Evolutionary conservation across 2,113 vertebrate genomes (phyloP).

Genomic region (Gadus macrocephalus): DNA sequence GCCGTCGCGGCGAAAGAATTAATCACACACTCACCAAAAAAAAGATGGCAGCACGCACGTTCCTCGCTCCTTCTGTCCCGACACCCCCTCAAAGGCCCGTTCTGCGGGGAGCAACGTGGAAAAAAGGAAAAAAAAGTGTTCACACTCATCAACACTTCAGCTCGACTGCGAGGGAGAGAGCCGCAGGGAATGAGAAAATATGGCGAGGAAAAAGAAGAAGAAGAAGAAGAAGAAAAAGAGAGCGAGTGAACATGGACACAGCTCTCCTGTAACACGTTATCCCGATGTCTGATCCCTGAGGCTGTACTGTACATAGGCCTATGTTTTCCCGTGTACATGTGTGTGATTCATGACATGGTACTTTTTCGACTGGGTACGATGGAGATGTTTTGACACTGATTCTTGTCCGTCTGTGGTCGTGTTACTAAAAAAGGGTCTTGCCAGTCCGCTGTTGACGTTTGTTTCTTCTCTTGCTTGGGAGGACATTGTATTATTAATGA

Average conservation of each 20-base stretch:
- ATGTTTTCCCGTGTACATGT: constrained; percentile 35
- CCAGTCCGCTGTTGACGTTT: constrained; percentile 17
- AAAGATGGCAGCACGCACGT: constrained; percentile 20
- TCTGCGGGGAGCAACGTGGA: constrained; percentile 22
- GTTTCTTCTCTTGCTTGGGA: constrained; percentile 13
- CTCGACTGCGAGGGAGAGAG: constrained; percentile 15
- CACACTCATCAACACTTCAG: constrained; percentile 50
- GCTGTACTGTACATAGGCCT: constrained; percentile 25
- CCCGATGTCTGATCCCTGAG: constrained; percentile 18
- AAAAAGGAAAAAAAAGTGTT: constrained; percentile 42
- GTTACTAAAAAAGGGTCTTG: constrained; percentile 33
- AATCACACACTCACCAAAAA: not conserved
- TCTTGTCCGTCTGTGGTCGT: constrained; percentile 45
- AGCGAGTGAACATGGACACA: constrained; percentile 3
- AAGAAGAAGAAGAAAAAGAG: not conserved
- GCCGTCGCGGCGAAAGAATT: not conserved
- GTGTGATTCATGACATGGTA: constrained; percentile 32
- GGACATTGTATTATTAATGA: constrained; percentile 25
- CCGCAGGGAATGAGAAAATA: constrained; percentile 29
- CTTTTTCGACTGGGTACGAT: constrained; percentile 34
- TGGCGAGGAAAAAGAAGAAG: constrained; percentile 8
- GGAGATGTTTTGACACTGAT: constrained; percentile 35
- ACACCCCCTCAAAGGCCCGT: constrained; percentile 7
- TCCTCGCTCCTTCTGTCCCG: constrained; percentile 31
- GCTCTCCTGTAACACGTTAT: constrained; percentile 6